Evolutionary conservation across 2,113 vertebrate species (phyloP), one percentile per base, ranked within the genome.

Genomic region (Oncorhynchus gorbuscha): DNA sequence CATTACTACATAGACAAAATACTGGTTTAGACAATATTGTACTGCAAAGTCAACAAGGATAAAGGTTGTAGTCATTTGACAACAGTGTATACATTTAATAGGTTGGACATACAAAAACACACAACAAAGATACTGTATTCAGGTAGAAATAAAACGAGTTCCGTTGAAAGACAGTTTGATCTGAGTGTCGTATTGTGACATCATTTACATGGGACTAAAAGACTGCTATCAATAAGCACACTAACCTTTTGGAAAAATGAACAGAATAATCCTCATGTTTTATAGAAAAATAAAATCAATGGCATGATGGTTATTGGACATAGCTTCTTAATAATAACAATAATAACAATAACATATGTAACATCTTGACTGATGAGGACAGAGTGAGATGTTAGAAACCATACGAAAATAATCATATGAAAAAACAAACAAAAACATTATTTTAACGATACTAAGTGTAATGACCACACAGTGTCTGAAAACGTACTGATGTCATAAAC

Each of bases 61-160:
- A 82, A 88, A 83, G 87, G 85, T 86, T 85, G 89, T 89, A 88
- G 89, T 72, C 61, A 89, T 90, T 89, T 76, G 82, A 86, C 84
- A 86, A 91, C 85, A 90, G 85, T 86, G 88, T 90, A 45, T 9
- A 39, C 84, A 84, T 93, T 93, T 92, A 91, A 93, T 92, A 89
- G 84, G 84, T 89, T 86, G 76, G 90, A 93, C 91, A 92, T 92
- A 85, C 4, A 83, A 93, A 92, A 90, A 94, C 91, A 93, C 94
- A 93, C 90, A 91, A 94, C 86, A 93, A 93, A 94, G 89, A 86
- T 91, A 91, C 87, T 18, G 51, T 55, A 55, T 55, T 55, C 14
- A 55, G 92, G 92, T 93, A 96, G 94, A 97, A 99, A 96, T 81
- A 86, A 96, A 97, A 96, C 94, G 95, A 94, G 93, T 95, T 95